These are phyloP conservation scores for Lithophane semibrunnea DNA, from an alignment of 2,888 invertebrate genomes.

Conservation along the genomic window DNA sequence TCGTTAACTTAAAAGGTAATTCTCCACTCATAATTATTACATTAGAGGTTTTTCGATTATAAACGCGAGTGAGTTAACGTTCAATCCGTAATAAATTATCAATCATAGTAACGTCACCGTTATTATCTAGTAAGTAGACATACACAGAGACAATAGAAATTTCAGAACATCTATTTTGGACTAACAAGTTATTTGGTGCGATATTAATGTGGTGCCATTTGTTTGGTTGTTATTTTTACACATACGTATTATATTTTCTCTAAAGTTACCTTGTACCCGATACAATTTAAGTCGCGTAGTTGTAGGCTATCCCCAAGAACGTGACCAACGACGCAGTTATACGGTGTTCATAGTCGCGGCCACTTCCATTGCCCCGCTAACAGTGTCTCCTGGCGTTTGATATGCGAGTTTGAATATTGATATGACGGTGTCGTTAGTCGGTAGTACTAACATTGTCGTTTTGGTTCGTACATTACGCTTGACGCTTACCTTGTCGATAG, in stretches of 20 bases:
- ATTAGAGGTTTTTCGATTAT: conserved; percentile 41
- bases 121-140: conserved; percentile 29
- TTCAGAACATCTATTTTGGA: conserved; percentile 69
- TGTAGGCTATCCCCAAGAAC: conserved; percentile 57
- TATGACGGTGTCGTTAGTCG: conserved; percentile 68
- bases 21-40: conserved; percentile 44
- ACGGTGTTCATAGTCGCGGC: conserved; percentile 34
- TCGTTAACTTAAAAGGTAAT: conserved; percentile 60
- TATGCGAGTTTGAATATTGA: conserved; percentile 66
- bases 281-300: conserved; percentile 69
- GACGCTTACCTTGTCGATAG: conserved; percentile 60
- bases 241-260: conserved; percentile 81
- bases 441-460: conserved; percentile 54
- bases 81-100: conserved; percentile 19
- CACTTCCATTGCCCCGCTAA: conserved; percentile 8
- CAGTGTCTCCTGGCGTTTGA: conserved; percentile 44
- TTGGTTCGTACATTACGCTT: conserved; percentile 63
- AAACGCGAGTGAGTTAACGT: conserved; percentile 37
- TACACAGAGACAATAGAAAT: conserved; percentile 59
- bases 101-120: conserved; percentile 16
- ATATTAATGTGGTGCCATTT: conserved; percentile 87
- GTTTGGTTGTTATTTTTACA: conserved; percentile 87
- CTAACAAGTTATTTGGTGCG: conserved; percentile 82
- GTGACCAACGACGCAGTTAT: conserved; percentile 42
- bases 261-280: conserved; percentile 82